Evolutionary conservation across 2,797 vertebrate species (phyloP).

Genomic region (Propithecus perrieri): DNA sequence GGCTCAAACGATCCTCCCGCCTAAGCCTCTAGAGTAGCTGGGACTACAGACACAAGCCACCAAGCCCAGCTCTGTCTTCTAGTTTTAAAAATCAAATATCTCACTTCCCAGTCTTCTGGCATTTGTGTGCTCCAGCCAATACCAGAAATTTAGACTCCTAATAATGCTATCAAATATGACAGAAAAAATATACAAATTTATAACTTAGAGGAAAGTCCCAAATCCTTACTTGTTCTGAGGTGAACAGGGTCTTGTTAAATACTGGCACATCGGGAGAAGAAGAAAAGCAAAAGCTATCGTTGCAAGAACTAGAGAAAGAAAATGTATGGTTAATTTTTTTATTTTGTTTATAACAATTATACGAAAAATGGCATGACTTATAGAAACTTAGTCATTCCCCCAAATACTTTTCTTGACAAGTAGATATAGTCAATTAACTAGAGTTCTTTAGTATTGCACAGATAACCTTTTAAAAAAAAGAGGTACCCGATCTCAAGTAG

Average conservation of each 20-base stretch:
- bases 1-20: too few species aligned
- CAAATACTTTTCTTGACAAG: neutral
- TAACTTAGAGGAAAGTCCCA: neutral
- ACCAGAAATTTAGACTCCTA: neutral
- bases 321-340: slow-evolving; percentile 67
- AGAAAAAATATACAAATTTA: neutral
- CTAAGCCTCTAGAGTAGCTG: too few species aligned
- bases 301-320: slow-evolving; percentile 93
- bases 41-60: too few species aligned
- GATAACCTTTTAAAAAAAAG: neutral
- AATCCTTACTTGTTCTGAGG: slow-evolving; percentile 98
- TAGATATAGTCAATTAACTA: neutral
- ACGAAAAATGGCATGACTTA: slow-evolving; percentile 37
- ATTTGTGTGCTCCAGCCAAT: neutral
- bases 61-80: neutral
- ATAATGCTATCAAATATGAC: neutral
- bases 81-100: slow-evolving; percentile 11
- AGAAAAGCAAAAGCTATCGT: slow-evolving; percentile 99
- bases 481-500: neutral
- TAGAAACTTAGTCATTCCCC: neutral
- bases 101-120: neutral
- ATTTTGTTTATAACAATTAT: neutral
- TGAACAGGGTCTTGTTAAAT: slow-evolving; percentile 98
- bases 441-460: neutral
- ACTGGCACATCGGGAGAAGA: slow-evolving; percentile 99